Evolutionary conservation across 1,140 invertebrate species (phyloP), one percentile per base, ranked within the genome.

Genomic region (Oncopeltus fasciatus): DNA sequence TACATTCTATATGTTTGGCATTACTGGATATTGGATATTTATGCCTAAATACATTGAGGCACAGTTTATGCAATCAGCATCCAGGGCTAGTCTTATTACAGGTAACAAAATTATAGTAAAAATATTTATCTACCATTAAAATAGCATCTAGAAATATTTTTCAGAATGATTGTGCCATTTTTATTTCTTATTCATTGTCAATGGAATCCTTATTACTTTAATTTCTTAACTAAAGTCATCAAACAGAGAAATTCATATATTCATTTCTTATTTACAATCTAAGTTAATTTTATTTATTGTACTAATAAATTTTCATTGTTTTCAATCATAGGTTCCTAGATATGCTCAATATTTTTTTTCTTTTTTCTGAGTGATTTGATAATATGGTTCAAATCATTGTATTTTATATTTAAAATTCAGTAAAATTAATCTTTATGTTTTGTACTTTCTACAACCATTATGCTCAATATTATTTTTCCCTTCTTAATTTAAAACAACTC

Each of bases 11-110:
- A 65, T 68, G 18, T 68, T 69, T 26, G 69, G 68, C 4, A 38
- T 66, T 5, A 66, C 65, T 43, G 65, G 64, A 4, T 68, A 69
- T 49, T 70, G 68, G 65, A 66, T 59, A 14, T 70, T 68, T 59
- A 67, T 70, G 67, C 68, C 69, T 12, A 70, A 70, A 58, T 70
- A 70, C 59, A 66, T 69, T 46, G 69, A 70, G 46, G 67, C 67
- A 0, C 69, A 69, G 57, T 70, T 69, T 53, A 59, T 63, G n/a
- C 60, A 64, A 56, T 66, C 68, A 1, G 68, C 69, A 18, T 64
- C 68, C 12, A 56, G 49, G 51, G 67, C 68, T 4, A 69, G 62
- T 60, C 27, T 70, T 16, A 57, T 69, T n/a, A 68, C 68, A 64
- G 69, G 68, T 70, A 64, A 63, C 33, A 38, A 5, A 9, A 9